Evolutionary conservation across 2,113 vertebrate genomes (phyloP).

Genomic region (Grammomys dolichurus): DNA sequence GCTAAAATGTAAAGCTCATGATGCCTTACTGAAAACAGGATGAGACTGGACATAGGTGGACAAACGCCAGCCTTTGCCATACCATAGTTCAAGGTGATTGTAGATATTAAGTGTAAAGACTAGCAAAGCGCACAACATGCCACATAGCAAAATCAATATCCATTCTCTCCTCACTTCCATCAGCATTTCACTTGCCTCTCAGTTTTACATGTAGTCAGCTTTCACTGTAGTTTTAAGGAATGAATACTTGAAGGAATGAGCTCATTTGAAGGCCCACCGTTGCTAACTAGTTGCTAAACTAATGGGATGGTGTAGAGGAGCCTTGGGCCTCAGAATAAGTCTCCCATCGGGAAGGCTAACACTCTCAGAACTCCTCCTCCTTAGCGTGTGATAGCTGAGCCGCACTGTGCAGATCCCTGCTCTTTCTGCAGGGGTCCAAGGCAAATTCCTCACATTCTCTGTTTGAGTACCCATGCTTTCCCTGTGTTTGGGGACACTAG

Average conservation of each 20-base stretch:
- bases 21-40: background rate
- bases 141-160: background rate
- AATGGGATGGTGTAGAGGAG: background rate
- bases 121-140: background rate
- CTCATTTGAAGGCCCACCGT: background rate
- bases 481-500: background rate
- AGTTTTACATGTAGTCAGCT: background rate
- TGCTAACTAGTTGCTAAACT: conserved; percentile 6
- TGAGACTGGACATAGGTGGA: background rate
- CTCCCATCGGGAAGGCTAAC: background rate
- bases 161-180: background rate
- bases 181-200: background rate
- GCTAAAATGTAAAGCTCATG: background rate
- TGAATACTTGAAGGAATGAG: conserved; percentile 13
- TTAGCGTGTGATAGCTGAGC: background rate
- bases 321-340: background rate
- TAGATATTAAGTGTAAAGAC: background rate
- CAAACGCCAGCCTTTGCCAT: background rate
- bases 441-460: background rate
- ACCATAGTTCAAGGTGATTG: background rate
- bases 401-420: background rate
- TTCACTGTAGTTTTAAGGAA: background rate
- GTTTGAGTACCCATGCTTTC: background rate
- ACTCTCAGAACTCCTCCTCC: background rate
- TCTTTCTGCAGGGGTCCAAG: background rate